These are phyloP conservation scores for Isotomurus palustris DNA, from an alignment of 2,888 invertebrate species.

Conservation along the genomic window DNA sequence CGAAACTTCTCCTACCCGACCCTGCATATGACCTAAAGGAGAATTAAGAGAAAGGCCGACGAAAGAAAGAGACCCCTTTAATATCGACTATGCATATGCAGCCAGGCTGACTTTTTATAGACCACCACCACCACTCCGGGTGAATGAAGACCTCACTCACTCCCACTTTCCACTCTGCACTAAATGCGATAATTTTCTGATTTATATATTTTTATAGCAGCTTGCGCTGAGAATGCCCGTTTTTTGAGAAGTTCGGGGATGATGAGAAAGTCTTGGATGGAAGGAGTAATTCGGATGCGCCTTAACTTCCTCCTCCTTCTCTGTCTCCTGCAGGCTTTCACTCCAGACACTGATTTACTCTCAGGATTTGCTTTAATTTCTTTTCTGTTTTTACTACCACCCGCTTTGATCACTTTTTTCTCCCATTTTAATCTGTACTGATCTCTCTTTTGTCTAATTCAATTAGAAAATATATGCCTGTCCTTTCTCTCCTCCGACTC, in stretches of 20 bases:
- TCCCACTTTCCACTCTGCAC: slow-evolving; percentile 16
- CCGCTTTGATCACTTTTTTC: slow-evolving; percentile 47
- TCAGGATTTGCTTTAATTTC: slow-evolving; percentile 47
- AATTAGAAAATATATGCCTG: slow-evolving; percentile 41
- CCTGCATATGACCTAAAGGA: slow-evolving; percentile 7
- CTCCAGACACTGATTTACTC: slow-evolving; percentile 46
- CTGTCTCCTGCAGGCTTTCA: slow-evolving; percentile 34
- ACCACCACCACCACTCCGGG: too few relatives aligned
- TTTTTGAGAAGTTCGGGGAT: slow-evolving; percentile 7
- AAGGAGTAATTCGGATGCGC: slow-evolving; percentile 12
- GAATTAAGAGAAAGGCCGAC: slow-evolving; percentile 1
- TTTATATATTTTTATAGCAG: slow-evolving; percentile 37
- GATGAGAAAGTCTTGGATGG: background rate
- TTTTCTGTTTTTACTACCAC: slow-evolving; percentile 46
- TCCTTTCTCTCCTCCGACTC: background rate
- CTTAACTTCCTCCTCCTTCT: slow-evolving; percentile 22
- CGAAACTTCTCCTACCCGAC: slow-evolving; percentile 1
- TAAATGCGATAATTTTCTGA: slow-evolving; percentile 40
- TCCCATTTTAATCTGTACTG: slow-evolving; percentile 46
- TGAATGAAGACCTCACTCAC: slow-evolving; percentile 10
- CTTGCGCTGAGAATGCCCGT: slow-evolving; percentile 3
- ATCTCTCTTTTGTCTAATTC: slow-evolving; percentile 46
- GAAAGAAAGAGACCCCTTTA: background rate
- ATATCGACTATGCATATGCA: slow-evolving; percentile 15
- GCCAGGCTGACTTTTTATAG: too few relatives aligned